These are phyloP conservation scores for Eutrigla gurnardus DNA, from an alignment of 2,797 vertebrate genomes.

Conservation along the genomic window DNA sequence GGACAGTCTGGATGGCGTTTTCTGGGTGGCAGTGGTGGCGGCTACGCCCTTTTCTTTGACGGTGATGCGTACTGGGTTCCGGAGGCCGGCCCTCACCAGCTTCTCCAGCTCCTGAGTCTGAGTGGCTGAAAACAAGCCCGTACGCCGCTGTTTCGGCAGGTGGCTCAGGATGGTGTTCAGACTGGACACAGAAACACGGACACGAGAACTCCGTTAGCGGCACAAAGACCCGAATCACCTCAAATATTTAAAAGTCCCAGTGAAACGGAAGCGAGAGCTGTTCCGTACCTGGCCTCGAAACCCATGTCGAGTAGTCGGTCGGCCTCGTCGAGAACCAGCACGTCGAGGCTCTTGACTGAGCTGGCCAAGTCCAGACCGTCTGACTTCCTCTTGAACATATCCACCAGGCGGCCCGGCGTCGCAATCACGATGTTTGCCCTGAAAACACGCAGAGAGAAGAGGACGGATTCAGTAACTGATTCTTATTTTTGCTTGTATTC, in stretches of 20 bases:
- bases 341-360: slow-evolving; percentile 90
- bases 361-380: slow-evolving; percentile 91
- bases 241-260: too few species aligned
- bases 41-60: slow-evolving; percentile 96
- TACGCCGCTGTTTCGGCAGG: slow-evolving; percentile 95
- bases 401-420: slow-evolving; percentile 94
- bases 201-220: background rate
- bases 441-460: slow-evolving; percentile 11
- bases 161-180: slow-evolving; percentile 91
- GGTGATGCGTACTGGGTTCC: slow-evolving; percentile 94
- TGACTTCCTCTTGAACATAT: slow-evolving; percentile 93
- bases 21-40: slow-evolving; percentile 85
- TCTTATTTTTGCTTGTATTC: too few species aligned
- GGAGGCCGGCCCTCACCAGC: slow-evolving; percentile 93
- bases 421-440: slow-evolving; percentile 95
- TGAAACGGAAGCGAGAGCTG: too few species aligned
- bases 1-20: slow-evolving; percentile 91
- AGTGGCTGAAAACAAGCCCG: slow-evolving; percentile 96
- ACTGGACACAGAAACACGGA: slow-evolving; percentile 70
- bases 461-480: too few species aligned
- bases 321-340: slow-evolving; percentile 96
- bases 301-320: slow-evolving; percentile 97
- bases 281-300: slow-evolving; percentile 90
- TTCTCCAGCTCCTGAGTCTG: slow-evolving; percentile 98
- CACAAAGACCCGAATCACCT: background rate